Percentiles rank a stretch among this genome's conserved stretches.
Evolutionary conservation across 1,140 invertebrate genomes (phyloP).

Genomic region (Drosophila grimshawi): DNA sequence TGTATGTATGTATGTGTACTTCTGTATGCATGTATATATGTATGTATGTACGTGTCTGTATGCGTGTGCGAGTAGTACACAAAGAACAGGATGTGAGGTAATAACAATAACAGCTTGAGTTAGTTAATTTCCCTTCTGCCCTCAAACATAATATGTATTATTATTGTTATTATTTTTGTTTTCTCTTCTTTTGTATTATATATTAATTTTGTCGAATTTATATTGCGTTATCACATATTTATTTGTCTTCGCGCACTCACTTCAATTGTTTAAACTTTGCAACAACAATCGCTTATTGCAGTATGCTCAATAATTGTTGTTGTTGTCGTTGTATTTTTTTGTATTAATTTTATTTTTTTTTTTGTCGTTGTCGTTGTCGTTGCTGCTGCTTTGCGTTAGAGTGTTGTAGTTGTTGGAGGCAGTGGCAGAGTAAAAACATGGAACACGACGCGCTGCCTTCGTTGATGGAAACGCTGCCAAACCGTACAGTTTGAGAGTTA

Average conservation of each 20-base stretch:
- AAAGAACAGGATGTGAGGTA: constrained; percentile 62
- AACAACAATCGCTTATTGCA: constrained; percentile 34
- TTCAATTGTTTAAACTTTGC: constrained; percentile 55
- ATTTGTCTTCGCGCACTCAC: constrained; percentile 39
- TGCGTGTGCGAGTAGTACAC: constrained; percentile 10
- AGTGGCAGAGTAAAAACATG: constrained; percentile 48
- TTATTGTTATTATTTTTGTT: neutral
- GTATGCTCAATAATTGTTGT: constrained; percentile 19
- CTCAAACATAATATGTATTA: neutral
- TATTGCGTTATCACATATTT: constrained; percentile 20
- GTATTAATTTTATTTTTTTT: neutral
- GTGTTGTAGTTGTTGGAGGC: constrained; percentile 32
- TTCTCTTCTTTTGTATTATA: constrained; percentile 3
- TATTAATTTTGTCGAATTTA: constrained; percentile 12
- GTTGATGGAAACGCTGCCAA: constrained; percentile 67
- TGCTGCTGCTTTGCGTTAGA: constrained; percentile 27
- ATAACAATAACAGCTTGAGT: constrained; percentile 50
- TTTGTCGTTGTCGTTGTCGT: constrained; percentile 19
- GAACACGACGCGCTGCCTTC: constrained; percentile 68
- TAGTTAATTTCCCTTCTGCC: constrained; percentile 24
- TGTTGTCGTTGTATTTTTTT: constrained; percentile 8
- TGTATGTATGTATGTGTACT: neutral
- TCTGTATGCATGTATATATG: neutral
- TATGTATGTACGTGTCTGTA: neutral
- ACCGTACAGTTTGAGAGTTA: constrained; percentile 80